phyloP scores from a whole-genome alignment of 1,140 invertebrate species.

The Lordiphosa stackelbergi region DNA sequence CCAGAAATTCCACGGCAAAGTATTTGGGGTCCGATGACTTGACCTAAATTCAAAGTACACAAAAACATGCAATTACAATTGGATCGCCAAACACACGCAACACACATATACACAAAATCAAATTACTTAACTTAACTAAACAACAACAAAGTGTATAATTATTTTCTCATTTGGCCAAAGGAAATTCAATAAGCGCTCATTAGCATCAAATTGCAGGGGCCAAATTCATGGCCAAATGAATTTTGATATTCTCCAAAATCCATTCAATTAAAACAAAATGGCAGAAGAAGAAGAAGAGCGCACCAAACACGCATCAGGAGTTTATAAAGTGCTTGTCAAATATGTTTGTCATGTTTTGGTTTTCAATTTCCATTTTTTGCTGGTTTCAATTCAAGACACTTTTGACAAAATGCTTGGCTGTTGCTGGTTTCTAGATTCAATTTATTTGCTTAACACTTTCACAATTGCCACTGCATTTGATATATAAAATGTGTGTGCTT shows the following conservation, averaged over 20 bases:
- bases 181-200: constrained; percentile 12
- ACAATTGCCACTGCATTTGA: no score
- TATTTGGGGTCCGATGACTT: constrained; percentile 46
- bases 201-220: constrained; percentile 19
- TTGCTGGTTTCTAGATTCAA: no score
- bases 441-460: no score
- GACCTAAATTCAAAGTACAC: constrained; percentile 31
- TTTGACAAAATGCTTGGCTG: no score
- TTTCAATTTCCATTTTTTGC: no score
- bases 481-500: no score
- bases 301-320: no score
- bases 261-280: constrained; percentile 48
- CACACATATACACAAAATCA: not conserved
- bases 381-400: no score
- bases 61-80: constrained; percentile 1
- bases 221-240: constrained; percentile 21
- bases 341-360: not conserved
- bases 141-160: constrained; percentile 5
- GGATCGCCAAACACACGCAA: no score
- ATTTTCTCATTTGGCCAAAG: constrained; percentile 11
- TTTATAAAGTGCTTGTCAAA: no score
- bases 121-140: not conserved
- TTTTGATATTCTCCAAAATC: constrained; percentile 26
- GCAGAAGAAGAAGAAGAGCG: no score
- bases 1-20: constrained; percentile 46